Evolutionary conservation across 2,113 vertebrate species (phyloP).

Genomic region (Xiphophorus hellerii): DNA sequence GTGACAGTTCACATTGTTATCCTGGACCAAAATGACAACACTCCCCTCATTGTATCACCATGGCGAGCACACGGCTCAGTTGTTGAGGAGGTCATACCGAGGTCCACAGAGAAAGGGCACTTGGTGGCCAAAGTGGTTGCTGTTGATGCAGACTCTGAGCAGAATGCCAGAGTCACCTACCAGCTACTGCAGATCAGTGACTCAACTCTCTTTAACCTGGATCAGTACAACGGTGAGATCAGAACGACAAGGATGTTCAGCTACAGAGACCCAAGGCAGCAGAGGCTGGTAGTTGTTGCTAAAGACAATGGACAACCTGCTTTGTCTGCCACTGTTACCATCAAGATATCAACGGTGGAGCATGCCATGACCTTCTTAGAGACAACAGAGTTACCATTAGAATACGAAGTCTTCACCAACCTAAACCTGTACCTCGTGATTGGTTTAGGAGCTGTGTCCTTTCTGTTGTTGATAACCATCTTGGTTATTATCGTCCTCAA

Average conservation of each 20-base stretch:
- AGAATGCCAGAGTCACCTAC: slow-evolving; percentile 79
- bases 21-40: slow-evolving; percentile 81
- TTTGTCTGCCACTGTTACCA: slow-evolving; percentile 81
- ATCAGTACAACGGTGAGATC: slow-evolving; percentile 81
- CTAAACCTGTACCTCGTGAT: slow-evolving; percentile 81
- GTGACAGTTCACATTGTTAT: slow-evolving; percentile 78
- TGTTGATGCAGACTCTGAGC: slow-evolving; percentile 77
- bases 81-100: slow-evolving; percentile 76
- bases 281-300: slow-evolving; percentile 76
- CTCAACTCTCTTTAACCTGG: slow-evolving; percentile 73
- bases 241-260: slow-evolving; percentile 80
- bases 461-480: slow-evolving; percentile 79
- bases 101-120: slow-evolving; percentile 78
- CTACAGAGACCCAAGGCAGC: slow-evolving; percentile 76
- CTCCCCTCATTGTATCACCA: slow-evolving; percentile 77
- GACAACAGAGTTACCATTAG: slow-evolving; percentile 76
- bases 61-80: slow-evolving; percentile 74
- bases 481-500: slow-evolving; percentile 79
- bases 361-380: slow-evolving; percentile 74
- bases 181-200: slow-evolving; percentile 79
- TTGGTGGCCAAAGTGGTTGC: slow-evolving; percentile 79
- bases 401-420: slow-evolving; percentile 78
- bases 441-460: slow-evolving; percentile 78
- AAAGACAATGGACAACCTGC: slow-evolving; percentile 81
- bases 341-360: slow-evolving; percentile 79